Conservation (phyloP, 2,113 vertebrate species). For the Carollia perspicillata region DNA sequence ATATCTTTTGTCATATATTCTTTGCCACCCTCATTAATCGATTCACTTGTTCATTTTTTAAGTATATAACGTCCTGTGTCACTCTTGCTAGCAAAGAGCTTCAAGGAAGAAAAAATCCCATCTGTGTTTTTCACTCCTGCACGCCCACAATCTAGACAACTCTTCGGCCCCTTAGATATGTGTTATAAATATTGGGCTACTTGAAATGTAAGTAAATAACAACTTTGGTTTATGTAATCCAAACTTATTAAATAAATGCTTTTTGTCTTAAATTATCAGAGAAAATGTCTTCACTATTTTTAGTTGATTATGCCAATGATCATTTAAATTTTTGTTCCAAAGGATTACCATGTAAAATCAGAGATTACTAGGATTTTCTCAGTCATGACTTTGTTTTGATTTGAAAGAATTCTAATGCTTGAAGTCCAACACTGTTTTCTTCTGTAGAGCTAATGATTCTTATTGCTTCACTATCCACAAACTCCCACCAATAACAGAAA, state of each 20-base stretch:
- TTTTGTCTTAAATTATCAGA: background rate
- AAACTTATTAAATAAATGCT: background rate
- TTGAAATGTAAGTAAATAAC: background rate
- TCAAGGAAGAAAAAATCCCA: background rate
- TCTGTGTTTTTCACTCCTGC: background rate
- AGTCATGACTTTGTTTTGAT: background rate
- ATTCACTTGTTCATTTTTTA: background rate
- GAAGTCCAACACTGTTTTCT: background rate
- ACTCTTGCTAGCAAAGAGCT: background rate
- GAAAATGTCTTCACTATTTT: background rate
- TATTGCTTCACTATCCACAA: accelerated
- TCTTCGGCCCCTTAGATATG: background rate
- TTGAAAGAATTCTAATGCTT: background rate
- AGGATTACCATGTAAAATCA: background rate
- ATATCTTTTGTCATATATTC: background rate
- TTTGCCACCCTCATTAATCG: background rate
- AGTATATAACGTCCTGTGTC: background rate
- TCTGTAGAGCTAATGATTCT: background rate
- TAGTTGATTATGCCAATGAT: background rate
- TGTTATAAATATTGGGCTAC: background rate
- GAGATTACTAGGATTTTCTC: background rate
- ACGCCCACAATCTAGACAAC: background rate
- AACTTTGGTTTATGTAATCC: background rate
- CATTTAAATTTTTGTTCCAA: background rate
- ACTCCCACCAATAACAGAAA: background rate